Evolutionary conservation across 2,888 invertebrate species (phyloP), one percentile per base, ranked within the genome.

Genomic region (Aquatica leii): DNA sequence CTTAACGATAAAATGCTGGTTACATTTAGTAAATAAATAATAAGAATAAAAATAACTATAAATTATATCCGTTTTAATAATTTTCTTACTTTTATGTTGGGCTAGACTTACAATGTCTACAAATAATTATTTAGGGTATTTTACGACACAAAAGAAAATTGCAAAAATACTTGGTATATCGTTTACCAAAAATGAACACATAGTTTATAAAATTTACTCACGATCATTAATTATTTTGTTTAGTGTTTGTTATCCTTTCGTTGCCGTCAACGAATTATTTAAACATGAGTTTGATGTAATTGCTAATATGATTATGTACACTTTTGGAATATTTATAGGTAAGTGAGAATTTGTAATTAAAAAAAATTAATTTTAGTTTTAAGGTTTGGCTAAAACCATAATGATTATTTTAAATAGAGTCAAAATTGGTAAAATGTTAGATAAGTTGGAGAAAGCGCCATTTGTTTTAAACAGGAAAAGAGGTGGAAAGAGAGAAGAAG

Each of bases 201-300:
- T 43, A n/a, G 5, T 17, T 2, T 59, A 59, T 12, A 53, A 17
- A 24, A 53, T 59, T 12, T 59, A 37, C 20, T 37, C 59, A 1
- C 3, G 17, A 2, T 14, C 34, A 12, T 59, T 17, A 18, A n/a
- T 59, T 35, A 20, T 15, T 1, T 15, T 53, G 5, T 51, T 37
- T 24, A 35, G 53, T 11, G 21, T 46, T 18, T 46, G 20, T 8
- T 59, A 59, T 48, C 59, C 59, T 11, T 21, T 59, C 17, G 20
- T 59, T 15, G 46, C 37, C 1, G 52, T 59, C n/a, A 24, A 48
- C 5, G 59, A 59, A n/a, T 40, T 59, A 17, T 59, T 59, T 24
- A 53, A 53, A 14, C 54, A 59, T 31, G 59, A 59, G 34, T 59
- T 59, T 35, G 59, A 59, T 46, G 53, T 59, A n/a, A 53, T 59